Percentiles rank a stretch among this genome's conserved stretches.
phyloP scores from a whole-genome alignment of 2,797 vertebrate genomes.

The Passerculus sandwichensis region DNA sequence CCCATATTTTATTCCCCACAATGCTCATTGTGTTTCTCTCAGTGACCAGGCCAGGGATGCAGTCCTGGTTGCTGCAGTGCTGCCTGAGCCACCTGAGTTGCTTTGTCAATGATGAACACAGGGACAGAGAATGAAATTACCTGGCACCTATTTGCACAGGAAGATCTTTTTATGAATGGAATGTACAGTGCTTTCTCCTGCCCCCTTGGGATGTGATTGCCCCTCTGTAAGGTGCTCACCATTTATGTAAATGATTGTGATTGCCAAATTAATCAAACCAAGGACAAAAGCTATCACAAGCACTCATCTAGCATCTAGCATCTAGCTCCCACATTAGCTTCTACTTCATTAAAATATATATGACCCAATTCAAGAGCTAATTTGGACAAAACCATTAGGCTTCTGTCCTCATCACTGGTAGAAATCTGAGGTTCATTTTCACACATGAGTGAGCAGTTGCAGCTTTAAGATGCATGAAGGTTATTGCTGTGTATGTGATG shows the following conservation, averaged over 20 bases:
- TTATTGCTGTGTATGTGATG: slow-evolving; percentile 11
- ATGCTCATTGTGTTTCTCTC: background rate
- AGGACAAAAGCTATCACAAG: slow-evolving; percentile 59
- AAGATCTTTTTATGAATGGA: slow-evolving; percentile 7
- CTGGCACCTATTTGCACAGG: background rate
- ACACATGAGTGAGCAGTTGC: slow-evolving; percentile 46
- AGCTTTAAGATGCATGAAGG: slow-evolving; percentile 68
- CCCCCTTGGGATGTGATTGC: background rate
- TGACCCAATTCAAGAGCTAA: slow-evolving; percentile 59
- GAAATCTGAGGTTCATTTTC: slow-evolving; percentile 59
- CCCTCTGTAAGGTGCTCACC: background rate
- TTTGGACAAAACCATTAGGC: slow-evolving; percentile 57
- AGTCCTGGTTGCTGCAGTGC: background rate
- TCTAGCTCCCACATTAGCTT: slow-evolving; percentile 20
- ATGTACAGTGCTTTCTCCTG: background rate
- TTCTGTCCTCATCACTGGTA: slow-evolving; percentile 39
- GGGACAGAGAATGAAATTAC: background rate
- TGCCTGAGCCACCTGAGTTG: background rate
- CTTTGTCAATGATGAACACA: background rate
- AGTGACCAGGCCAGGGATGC: background rate
- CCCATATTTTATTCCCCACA: background rate
- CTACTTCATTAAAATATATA: slow-evolving; percentile 68
- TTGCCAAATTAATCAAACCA: slow-evolving; percentile 61
- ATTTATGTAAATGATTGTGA: slow-evolving; percentile 47
- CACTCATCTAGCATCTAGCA: slow-evolving; percentile 26